These are phyloP conservation scores for Scolopax mira DNA, from an alignment of 2,113 vertebrate species.

Conservation along the genomic window DNA sequence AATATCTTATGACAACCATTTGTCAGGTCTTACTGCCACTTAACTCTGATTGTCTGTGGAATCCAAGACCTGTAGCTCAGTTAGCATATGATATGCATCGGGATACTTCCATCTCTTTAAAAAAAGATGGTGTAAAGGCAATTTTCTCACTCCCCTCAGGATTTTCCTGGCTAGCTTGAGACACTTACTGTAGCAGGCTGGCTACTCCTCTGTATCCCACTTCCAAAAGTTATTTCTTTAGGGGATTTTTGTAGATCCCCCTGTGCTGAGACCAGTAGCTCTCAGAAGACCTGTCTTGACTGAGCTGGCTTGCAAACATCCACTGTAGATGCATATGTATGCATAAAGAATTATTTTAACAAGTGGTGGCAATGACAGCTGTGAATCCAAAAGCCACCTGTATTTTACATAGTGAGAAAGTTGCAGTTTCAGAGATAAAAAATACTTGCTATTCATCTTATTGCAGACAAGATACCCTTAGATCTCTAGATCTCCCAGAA, in stretches of 20 bases:
- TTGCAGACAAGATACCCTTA: not conserved
- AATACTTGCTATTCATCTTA: not conserved
- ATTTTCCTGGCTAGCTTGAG: not conserved
- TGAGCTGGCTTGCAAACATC: not conserved
- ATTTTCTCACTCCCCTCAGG: not conserved
- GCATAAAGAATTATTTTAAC: not conserved
- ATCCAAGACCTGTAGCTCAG: not conserved
- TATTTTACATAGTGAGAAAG: not conserved
- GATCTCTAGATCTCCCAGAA: not conserved
- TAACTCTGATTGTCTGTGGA: not conserved
- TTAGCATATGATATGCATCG: not conserved
- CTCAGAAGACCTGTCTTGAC: not conserved
- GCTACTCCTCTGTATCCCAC: not conserved
- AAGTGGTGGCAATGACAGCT: not conserved
- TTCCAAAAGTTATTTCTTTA: not conserved
- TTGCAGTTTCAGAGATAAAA: not conserved
- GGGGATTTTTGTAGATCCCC: not conserved
- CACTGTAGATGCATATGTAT: fast-evolving
- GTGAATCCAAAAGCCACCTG: not conserved
- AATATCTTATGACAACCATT: not conserved
- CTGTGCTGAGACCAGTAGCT: not conserved
- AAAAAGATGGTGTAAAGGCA: not conserved
- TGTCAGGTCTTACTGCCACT: not conserved
- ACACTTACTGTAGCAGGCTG: not conserved
- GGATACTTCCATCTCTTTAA: not conserved